A percentile compares a stretch with the other conserved stretches of the same genome.
These are phyloP conservation scores for Celastrina argiolus DNA, from an alignment of 2,888 invertebrate species.

Conservation along the genomic window DNA sequence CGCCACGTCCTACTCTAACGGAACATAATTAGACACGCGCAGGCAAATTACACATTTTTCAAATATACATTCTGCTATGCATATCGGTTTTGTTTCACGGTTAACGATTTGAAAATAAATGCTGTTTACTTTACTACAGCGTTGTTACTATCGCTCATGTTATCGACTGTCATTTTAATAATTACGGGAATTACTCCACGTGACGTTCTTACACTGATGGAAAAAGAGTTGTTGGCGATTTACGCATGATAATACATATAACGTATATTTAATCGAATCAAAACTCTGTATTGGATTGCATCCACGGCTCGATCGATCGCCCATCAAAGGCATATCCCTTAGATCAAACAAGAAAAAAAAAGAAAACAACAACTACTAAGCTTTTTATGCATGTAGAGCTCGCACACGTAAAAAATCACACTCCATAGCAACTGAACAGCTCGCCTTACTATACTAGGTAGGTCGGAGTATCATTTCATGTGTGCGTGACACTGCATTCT, in stretches of 20 bases:
- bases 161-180: not conserved
- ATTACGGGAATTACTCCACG: not conserved
- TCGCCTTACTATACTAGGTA: too few species aligned
- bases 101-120: conserved; percentile 28
- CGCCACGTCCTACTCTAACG: conserved; percentile 26
- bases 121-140: not conserved
- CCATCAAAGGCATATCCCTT: too few species aligned
- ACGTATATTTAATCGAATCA: too few species aligned
- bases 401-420: too few species aligned
- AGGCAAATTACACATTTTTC: conserved; percentile 34
- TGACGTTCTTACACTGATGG: not conserved
- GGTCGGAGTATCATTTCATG: too few species aligned
- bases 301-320: too few species aligned
- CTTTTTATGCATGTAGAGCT: too few species aligned
- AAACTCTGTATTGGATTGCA: too few species aligned
- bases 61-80: conserved; percentile 35
- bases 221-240: not conserved
- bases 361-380: too few species aligned
- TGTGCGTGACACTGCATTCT: too few species aligned
- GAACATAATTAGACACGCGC: conserved; percentile 39
- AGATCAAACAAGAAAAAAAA: too few species aligned
- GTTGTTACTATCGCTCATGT: not conserved
- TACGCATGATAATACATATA: not conserved
- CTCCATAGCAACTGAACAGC: too few species aligned
- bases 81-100: conserved; percentile 47